phyloP scores from a whole-genome alignment of 2,797 vertebrate species.

The Tragopan temminckii region DNA sequence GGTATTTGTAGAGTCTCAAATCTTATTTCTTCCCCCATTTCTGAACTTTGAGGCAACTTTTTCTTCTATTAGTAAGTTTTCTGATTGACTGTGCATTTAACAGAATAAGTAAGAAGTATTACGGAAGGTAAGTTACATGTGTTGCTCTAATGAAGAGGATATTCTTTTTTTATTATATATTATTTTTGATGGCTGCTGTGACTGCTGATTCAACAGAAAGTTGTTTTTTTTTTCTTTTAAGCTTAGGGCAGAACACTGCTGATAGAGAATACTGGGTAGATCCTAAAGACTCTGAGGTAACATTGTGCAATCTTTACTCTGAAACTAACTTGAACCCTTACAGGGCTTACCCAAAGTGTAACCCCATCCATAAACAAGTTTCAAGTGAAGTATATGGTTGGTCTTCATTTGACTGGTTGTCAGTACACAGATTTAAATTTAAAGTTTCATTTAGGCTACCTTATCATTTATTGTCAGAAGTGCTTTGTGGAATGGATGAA shows the following conservation, averaged over 20 bases:
- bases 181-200: neutral
- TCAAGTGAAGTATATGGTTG: neutral
- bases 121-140: neutral
- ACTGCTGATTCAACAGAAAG: neutral
- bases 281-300: neutral
- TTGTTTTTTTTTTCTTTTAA: neutral
- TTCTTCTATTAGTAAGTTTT: neutral
- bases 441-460: neutral
- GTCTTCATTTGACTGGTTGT: neutral
- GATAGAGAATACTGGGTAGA: neutral
- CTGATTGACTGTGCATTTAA: neutral
- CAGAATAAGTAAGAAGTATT: neutral
- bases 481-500: neutral
- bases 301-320: neutral
- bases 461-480: neutral
- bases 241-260: neutral
- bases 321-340: neutral
- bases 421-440: neutral
- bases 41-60: neutral
- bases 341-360: neutral
- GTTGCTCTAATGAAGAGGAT: neutral
- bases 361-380: neutral
- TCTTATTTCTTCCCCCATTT: neutral
- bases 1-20: neutral
- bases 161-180: neutral